Base-by-base conservation (phyloP, 2,888 invertebrate genomes). In the Tenthredo scrophulariae region DNA sequence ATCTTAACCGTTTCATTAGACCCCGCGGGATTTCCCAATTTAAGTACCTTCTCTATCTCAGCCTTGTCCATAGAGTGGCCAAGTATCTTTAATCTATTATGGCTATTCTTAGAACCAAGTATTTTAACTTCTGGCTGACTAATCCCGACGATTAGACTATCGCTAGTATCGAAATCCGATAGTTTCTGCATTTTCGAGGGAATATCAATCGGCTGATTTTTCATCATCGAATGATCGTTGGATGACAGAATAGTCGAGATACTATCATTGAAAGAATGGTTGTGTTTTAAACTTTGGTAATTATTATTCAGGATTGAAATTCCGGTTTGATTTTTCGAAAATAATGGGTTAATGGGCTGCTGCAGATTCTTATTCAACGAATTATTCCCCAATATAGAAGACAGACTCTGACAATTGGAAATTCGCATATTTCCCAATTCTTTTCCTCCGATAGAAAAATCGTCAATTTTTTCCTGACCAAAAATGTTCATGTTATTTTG, bases 381-480 rank as follows among this genome's bases (percentile, higher is more conserved):
- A 43, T 43, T 22, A 26, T 74, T n/a, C 5, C 40, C 43, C 33
- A 70, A 70, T 33, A 37, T 37, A 7, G 50, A 18, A 13, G 50
- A 26, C 18, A 50, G 29, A 77, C 5, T 77, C 18, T 50, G 77
- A 15, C 33, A 54, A 9, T 40, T 54, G 2, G 74, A 37, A 40
- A n/a, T 18, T 13, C 18, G 18, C 37, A 37, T 37, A 72, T 37
- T 72, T 2, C 22, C 37, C 22, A 72, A 15, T n/a, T 75, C 84
- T 85, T 91, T 91, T 6, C 90, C 87, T 13, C 89, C 90, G 15
- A 92, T 88, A 40, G 92, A 89, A 67, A 91, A 86, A 84, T 93
- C 92, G 85, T 92, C 92, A 85, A 93, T 90, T 87, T 93, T 93
- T 58, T 91, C 88, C 54, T 89, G 89, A n/a, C 88, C 90, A 5